Evolutionary conservation across 1,140 invertebrate species (phyloP).

Genomic region (Belonocnema kinseyi): DNA sequence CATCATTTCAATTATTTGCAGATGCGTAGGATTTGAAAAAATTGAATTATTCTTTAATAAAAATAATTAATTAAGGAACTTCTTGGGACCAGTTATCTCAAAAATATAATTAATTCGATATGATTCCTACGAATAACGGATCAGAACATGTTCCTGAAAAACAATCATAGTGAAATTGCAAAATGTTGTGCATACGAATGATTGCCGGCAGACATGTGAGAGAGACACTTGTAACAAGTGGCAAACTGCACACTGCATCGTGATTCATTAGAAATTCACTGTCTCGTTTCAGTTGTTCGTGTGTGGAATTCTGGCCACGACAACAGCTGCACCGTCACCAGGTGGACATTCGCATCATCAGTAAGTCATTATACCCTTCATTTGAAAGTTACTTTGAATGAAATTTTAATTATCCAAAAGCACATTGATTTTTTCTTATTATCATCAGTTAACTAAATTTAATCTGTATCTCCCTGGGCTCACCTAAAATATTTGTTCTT

Average conservation of each 20-base stretch:
- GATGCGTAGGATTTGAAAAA: no score
- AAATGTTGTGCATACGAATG: neutral
- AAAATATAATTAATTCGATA: no score
- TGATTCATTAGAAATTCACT: slow-evolving; percentile 44
- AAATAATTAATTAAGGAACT: no score
- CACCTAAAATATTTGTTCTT: no score
- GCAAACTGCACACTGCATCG: slow-evolving; percentile 27
- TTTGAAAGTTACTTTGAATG: neutral
- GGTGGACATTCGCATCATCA: slow-evolving; percentile 54
- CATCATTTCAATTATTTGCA: no score
- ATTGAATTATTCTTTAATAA: no score
- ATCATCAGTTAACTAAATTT: no score
- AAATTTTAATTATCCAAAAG: slow-evolving; percentile 13
- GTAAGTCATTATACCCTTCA: slow-evolving; percentile 50
- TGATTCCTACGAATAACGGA: no score
- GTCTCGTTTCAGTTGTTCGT: slow-evolving; percentile 65
- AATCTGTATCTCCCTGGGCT: no score
- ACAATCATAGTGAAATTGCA: neutral
- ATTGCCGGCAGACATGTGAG: neutral
- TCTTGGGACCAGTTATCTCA: no score
- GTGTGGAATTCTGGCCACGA: slow-evolving; percentile 61
- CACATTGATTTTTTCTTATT: neutral
- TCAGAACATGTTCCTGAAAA: no score
- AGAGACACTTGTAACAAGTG: slow-evolving; percentile 15
- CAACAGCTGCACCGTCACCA: slow-evolving; percentile 59